Base-by-base conservation (phyloP, 2,797 vertebrate species). In the Poeciliopsis infans region DNA sequence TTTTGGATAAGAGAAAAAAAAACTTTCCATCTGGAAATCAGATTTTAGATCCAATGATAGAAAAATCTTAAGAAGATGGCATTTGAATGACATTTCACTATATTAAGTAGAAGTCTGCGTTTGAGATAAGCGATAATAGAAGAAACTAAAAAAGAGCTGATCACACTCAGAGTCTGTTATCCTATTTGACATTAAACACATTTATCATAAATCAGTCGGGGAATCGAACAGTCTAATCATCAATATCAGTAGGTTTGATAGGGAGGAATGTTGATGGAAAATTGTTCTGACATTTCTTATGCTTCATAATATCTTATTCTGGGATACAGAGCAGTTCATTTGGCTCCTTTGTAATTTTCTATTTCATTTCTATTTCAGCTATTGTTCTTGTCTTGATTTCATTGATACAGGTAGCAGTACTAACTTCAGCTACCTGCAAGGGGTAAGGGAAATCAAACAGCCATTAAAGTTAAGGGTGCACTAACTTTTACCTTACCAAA, bases 61-160 rank as follows among this genome's bases (percentile, higher is more conserved):
- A 39, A 20, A 39, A 51, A 51, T 18, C 5, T 28, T 39, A 72
- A 61, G 47, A 74, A 13, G 39, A 46, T 73, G 49, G 33, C 33
- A 69, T 69, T 45, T 59, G 25, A 43, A 18, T 45, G 51, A 57
- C 68, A 77, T 57, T 20, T 77, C 31, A 51, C 16, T 72, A 77
- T 15, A 36, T 78, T 71, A 45, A 46, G 76, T 10, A 43, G 33
- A 78, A 2, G 12, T 77, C 39, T 55, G 66, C 43, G 23, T 5
- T 55, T 25, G 25, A 43, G 47, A 77, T 69, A 41, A 4, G 49
- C 39, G 43, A 77, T 77, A 46, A 6, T 33, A 73, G 16, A 68
- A 41, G 25, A 39, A 28, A 49, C 23, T 47, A 47, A 23, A 77
- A n/a, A 39, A 47, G 66, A 72, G 72, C 41, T 55, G 71, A 70